Evolutionary conservation across 2,113 vertebrate genomes (phyloP), one percentile per base, ranked within the genome.

Genomic region (Zosterops lateralis): DNA sequence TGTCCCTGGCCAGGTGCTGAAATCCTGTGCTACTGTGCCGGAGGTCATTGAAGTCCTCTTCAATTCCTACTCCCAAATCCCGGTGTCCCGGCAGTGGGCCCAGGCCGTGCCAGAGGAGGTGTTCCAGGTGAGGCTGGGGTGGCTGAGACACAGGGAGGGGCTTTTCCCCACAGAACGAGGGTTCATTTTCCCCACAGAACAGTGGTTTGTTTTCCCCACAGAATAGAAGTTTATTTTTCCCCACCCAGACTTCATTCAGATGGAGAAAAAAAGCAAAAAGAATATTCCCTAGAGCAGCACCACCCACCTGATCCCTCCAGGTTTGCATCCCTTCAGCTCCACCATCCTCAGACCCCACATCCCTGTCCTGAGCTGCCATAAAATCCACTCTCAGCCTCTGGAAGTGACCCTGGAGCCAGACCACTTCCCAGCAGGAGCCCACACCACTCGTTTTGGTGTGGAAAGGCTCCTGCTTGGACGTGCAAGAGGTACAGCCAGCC

Each of bases 31-130:
- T 0, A 71, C 68, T 0, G 48, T 94, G 61, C 98, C 98, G 0
- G 92, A 94, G 17, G 94, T 98, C 54, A 83, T 98, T 0, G 97
- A 98, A 72, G 93, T 98, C 15, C 96, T 98, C 34, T 96, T 97
- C 90, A 98, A 98, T 36, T 98, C 98, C 90, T 98, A 97, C 79
- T n/a, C 91, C 0, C 97, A 97, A 45, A 97, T 98, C 58, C 86
- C 51, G 0, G 16, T 98, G 20, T 97, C 97, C 0, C 95, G 89
- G 91, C 96, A 97, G 61, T 98, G 98, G 97, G 51, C 42, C 1
- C 81, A 97, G 47, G 94, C 64, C 0, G 90, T 98, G 65, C 98
- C 98, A 0, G 90, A 97, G 11, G 97, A 98, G 10, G 81, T 93
- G 25, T 95, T 97, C 34, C 96, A 97, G 97, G 98, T 98, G 81